A percentile compares a stretch with the other conserved stretches of the same genome.
Evolutionary conservation across 2,888 invertebrate species (phyloP).

Genomic region (Acanthosepion lycidas): DNA sequence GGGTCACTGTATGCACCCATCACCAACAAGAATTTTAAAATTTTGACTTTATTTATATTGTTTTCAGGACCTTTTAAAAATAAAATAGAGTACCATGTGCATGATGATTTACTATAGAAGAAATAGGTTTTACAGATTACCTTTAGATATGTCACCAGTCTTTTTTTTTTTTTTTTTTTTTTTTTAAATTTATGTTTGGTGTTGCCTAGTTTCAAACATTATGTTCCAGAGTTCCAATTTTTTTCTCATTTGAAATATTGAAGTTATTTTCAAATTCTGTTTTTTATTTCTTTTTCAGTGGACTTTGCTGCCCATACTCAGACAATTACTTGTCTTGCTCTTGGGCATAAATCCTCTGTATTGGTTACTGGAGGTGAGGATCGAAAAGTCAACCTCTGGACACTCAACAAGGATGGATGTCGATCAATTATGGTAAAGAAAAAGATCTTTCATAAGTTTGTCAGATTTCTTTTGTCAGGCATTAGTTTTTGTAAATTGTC

Average conservation of each 20-base stretch:
- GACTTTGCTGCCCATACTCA: slow-evolving; percentile 89
- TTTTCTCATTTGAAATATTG: background rate
- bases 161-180: background rate
- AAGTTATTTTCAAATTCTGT: slow-evolving; percentile 37
- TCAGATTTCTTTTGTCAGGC: background rate
- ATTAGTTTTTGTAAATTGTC: background rate
- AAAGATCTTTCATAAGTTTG: background rate
- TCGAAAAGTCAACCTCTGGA: slow-evolving; percentile 96
- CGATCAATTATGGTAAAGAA: slow-evolving; percentile 36
- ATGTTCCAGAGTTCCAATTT: background rate
- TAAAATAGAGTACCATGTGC: background rate
- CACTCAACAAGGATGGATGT: slow-evolving; percentile 42
- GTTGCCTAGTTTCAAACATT: background rate
- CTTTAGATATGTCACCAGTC: too few relatives aligned
- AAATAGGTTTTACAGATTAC: background rate
- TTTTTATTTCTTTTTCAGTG: slow-evolving; percentile 74
- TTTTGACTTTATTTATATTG: too few relatives aligned
- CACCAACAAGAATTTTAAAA: too few relatives aligned
- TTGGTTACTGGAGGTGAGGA: slow-evolving; percentile 96
- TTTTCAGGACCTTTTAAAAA: too few relatives aligned
- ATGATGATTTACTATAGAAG: background rate
- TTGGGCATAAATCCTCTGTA: slow-evolving; percentile 92
- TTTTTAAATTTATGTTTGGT: background rate
- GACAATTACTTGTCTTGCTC: slow-evolving; percentile 89
- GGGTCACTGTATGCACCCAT: too few relatives aligned